Conservation (phyloP, 2,888 invertebrate species). For the Chrysolina americana region DNA sequence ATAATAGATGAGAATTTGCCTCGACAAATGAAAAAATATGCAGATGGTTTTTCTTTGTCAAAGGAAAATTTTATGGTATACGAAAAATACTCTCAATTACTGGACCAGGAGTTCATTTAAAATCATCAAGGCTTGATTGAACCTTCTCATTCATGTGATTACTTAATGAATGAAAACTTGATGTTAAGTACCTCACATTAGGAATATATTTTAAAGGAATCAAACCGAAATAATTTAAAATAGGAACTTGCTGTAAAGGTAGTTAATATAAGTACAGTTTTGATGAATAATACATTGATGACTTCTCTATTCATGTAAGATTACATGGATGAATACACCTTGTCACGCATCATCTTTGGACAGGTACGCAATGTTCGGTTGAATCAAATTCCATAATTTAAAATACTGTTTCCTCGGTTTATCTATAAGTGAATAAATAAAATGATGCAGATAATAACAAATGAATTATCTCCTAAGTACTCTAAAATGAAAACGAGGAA, state of each 20-base stretch:
- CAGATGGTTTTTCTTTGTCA: not conserved
- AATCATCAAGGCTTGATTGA: too few species aligned
- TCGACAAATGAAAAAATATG: not conserved
- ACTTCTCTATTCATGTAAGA: not conserved
- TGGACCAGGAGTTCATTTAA: too few species aligned
- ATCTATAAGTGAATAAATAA: slow-evolving; percentile 21
- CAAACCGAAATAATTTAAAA: not conserved
- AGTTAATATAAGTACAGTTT: slow-evolving; percentile 1
- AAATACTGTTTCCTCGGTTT: slow-evolving; percentile 9
- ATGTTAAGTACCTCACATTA: not conserved
- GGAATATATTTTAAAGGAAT: not conserved
- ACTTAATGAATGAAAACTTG: not conserved
- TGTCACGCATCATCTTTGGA: not conserved
- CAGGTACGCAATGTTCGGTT: slow-evolving; percentile 6
- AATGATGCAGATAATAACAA: slow-evolving; percentile 31
- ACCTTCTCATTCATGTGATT: too few species aligned
- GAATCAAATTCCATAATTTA: slow-evolving; percentile 1
- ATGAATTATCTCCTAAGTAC: slow-evolving; percentile 17
- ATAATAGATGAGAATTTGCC: not conserved
- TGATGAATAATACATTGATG: slow-evolving; percentile 12
- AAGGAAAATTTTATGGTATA: too few species aligned
- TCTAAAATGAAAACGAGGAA: slow-evolving; percentile 22
- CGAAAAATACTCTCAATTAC: too few species aligned
- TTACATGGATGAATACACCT: not conserved
- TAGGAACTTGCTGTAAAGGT: too few species aligned